Evolutionary conservation across 2,113 vertebrate species (phyloP), one percentile per base, ranked within the genome.

Genomic region (Zosterops hypoxanthus): DNA sequence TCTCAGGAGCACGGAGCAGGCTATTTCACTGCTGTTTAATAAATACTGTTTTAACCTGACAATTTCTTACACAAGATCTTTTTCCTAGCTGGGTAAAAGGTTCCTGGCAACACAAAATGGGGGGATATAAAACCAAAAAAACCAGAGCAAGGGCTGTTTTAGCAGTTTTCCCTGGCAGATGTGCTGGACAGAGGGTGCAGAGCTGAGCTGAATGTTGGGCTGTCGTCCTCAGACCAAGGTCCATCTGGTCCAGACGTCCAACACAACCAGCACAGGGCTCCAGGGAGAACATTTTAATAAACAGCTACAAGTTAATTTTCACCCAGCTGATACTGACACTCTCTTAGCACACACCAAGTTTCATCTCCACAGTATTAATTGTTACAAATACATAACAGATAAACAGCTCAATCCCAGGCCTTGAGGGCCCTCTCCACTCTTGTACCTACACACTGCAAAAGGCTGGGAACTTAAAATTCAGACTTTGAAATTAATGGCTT

Each of bases 271-370:
- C 31, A 44, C 25, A 17, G 70, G 15, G 56, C 91, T 88, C 82
- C 79, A 88, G 88, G 75, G 87, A 92, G 60, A 90, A 16, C 52
- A 66, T 59, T 90, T 61, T 94, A 82, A 88, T 92, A 81, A 93
- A 92, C 59, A 86, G 68, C 79, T 94, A 77, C 92, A 90, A 77
- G 55, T 77, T 93, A 26, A 95, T 93, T 90, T 71, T 77, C 72
- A 78, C 75, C 60, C 47, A 36, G 60, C 55, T 88, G 68, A 34
- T 66, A 11, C 47, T 42, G 69, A 92, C 69, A 70, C 60, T 77
- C 68, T 94, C 69, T 86, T 90, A 86, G 31, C 79, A 83, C 64
- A 77, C n/a, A 92, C 34, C 46, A 31, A 85, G 28, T 31, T 82
- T 65, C 52, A 78, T 31, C 86, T 86, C 75, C 66, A 70, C 50